A percentile compares a stretch with the other conserved stretches of the same genome.
Evolutionary conservation across 2,888 invertebrate species (phyloP).

Genomic region (Drosophila histrio): DNA sequence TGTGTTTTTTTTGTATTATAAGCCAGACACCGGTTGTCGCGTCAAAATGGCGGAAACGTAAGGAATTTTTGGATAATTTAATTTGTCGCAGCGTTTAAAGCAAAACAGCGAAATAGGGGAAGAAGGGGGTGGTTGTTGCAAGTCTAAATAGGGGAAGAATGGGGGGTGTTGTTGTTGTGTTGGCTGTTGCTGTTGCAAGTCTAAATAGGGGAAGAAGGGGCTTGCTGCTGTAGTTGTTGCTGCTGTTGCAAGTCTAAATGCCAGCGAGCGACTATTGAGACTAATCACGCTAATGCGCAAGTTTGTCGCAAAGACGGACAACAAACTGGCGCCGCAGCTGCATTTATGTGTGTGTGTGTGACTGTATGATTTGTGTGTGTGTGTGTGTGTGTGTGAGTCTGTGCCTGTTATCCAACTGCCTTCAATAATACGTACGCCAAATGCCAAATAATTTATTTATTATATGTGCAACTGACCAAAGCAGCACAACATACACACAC

Average conservation of each 20-base stretch:
- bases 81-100: conserved; percentile 52
- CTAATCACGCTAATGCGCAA: conserved; percentile 80
- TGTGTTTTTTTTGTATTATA: conserved; percentile 7
- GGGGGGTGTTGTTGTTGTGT: conserved; percentile 15
- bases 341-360: not conserved
- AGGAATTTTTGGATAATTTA: conserved; percentile 55
- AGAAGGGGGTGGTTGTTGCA: conserved; percentile 11
- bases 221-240: conserved; percentile 16
- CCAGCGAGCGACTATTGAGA: conserved; percentile 76
- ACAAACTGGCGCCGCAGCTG: conserved; percentile 59
- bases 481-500: conserved; percentile 48
- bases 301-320: conserved; percentile 71
- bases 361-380: conserved; percentile 4
- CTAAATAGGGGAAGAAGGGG: too few species aligned
- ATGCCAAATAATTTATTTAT: conserved; percentile 80
- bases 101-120: conserved; percentile 4
- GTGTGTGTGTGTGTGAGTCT: conserved; percentile 25
- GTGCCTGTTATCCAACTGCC: conserved; percentile 67
- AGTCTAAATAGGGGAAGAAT: too few species aligned
- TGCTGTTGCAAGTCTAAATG: conserved; percentile 55
- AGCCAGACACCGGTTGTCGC: conserved; percentile 53
- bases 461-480: conserved; percentile 78
- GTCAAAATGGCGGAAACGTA: conserved; percentile 70
- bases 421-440: conserved; percentile 81
- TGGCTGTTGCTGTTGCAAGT: conserved; percentile 13